Evolutionary conservation across 2,888 invertebrate species (phyloP).

Genomic region (Melinaea menophilus): DNA sequence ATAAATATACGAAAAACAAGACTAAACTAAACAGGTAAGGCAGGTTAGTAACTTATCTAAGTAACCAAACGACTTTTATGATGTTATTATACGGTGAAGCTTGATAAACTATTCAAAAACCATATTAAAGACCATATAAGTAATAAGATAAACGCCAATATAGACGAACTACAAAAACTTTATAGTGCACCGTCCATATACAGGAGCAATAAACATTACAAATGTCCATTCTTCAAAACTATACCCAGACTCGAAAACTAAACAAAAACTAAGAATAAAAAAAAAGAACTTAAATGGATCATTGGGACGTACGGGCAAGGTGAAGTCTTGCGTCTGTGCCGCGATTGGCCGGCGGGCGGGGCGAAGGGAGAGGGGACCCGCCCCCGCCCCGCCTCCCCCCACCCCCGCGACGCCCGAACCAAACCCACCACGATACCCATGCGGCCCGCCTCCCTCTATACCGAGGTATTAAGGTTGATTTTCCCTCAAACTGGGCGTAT

Average conservation of each 20-base stretch:
- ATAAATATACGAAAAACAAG: too few relatives aligned
- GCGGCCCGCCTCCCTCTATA: constrained; percentile 50
- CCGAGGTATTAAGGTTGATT: constrained; percentile 40
- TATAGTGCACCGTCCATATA: too few relatives aligned
- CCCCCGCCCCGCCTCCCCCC: constrained; percentile 60
- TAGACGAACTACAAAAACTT: too few relatives aligned
- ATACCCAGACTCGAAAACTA: constrained; percentile 30
- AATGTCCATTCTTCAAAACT: constrained; percentile 31
- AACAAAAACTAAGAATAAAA: constrained; percentile 44
- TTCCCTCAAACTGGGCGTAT: constrained; percentile 41
- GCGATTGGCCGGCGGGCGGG: constrained; percentile 65
- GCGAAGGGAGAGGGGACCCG: constrained; percentile 66
- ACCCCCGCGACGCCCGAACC: constrained; percentile 57
- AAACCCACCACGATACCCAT: constrained; percentile 57
- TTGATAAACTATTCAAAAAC: too few relatives aligned
- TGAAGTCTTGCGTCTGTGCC: constrained; percentile 61
- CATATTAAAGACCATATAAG: too few relatives aligned
- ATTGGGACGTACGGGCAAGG: constrained; percentile 72
- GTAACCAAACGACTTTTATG: too few relatives aligned
- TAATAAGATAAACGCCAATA: too few relatives aligned
- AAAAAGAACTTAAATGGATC: constrained; percentile 54
- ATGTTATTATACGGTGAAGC: too few relatives aligned
- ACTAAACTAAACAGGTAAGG: too few relatives aligned
- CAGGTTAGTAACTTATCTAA: too few relatives aligned
- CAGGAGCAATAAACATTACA: constrained; percentile 5